These are phyloP conservation scores for Phrynocephalus guinanensis DNA, from an alignment of 2,797 vertebrate genomes.

Conservation along the genomic window DNA sequence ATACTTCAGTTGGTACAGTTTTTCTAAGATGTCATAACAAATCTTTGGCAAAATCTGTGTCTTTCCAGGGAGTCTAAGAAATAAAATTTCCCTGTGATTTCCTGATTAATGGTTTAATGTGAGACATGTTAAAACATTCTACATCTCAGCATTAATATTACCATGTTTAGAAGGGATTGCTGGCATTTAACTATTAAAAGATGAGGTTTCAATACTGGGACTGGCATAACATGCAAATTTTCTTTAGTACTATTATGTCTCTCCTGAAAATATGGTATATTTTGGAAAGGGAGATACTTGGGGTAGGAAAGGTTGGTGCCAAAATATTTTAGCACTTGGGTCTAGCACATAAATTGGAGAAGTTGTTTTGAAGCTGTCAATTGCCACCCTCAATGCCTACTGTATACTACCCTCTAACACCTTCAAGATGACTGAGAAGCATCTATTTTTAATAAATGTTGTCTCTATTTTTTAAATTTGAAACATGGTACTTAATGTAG, in stretches of 20 bases:
- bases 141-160: background rate
- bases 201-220: background rate
- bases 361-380: background rate
- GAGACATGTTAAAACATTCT: background rate
- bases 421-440: no score
- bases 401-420: background rate
- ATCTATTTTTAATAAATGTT: slow-evolving; percentile 5
- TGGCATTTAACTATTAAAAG: background rate
- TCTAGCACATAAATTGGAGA: background rate
- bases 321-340: background rate
- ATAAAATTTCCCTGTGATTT: background rate
- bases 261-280: background rate
- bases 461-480: background rate
- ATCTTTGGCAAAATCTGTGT: background rate
- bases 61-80: background rate
- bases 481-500: no score
- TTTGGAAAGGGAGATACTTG: background rate
- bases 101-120: background rate
- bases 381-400: background rate
- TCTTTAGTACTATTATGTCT: background rate
- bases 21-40: background rate
- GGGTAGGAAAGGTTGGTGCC: background rate
- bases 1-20: background rate
- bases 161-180: background rate
- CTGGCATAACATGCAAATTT: background rate